Evolutionary conservation across 2,113 vertebrate genomes (phyloP).

Genomic region (Desmodus rotundus): DNA sequence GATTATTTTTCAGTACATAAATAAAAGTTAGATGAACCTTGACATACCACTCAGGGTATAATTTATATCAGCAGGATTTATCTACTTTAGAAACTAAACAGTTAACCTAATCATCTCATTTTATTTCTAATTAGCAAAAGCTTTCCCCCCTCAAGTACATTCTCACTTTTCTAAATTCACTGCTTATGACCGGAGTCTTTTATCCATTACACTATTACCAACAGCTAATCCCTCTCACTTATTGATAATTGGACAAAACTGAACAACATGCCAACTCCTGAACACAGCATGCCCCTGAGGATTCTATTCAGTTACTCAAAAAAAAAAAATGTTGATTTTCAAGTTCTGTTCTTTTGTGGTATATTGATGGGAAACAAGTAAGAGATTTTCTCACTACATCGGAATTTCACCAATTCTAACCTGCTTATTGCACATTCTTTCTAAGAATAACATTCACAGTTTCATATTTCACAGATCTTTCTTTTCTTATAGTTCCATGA

Average conservation of each 20-base stretch:
- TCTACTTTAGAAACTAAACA: slow-evolving; percentile 83
- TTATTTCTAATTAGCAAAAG: slow-evolving; percentile 85
- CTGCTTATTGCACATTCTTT: slow-evolving; percentile 70
- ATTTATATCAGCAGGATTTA: slow-evolving; percentile 78
- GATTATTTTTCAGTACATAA: slow-evolving; percentile 77
- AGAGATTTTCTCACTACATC: slow-evolving; percentile 82
- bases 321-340: slow-evolving; percentile 77
- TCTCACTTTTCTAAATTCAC: slow-evolving; percentile 84
- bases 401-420: slow-evolving; percentile 82
- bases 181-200: slow-evolving; percentile 83
- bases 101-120: slow-evolving; percentile 85
- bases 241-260: slow-evolving; percentile 87
- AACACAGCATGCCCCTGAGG: slow-evolving; percentile 75
- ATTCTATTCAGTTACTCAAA: slow-evolving; percentile 79
- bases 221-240: slow-evolving; percentile 85
- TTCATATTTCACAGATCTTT: slow-evolving; percentile 43
- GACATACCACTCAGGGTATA: slow-evolving; percentile 73
- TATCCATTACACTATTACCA: slow-evolving; percentile 81
- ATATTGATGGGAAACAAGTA: slow-evolving; percentile 80
- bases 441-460: slow-evolving; percentile 67
- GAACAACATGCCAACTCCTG: slow-evolving; percentile 80
- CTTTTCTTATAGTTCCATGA: slow-evolving; percentile 60
- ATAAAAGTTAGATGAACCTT: slow-evolving; percentile 82
- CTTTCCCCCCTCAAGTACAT: slow-evolving; percentile 73
- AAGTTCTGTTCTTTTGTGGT: slow-evolving; percentile 84